Percentiles rank a stretch among this genome's conserved stretches.
phyloP scores from a whole-genome alignment of 64 coral and sea anemone species.

The Catalaphyllia jardinei region DNA sequence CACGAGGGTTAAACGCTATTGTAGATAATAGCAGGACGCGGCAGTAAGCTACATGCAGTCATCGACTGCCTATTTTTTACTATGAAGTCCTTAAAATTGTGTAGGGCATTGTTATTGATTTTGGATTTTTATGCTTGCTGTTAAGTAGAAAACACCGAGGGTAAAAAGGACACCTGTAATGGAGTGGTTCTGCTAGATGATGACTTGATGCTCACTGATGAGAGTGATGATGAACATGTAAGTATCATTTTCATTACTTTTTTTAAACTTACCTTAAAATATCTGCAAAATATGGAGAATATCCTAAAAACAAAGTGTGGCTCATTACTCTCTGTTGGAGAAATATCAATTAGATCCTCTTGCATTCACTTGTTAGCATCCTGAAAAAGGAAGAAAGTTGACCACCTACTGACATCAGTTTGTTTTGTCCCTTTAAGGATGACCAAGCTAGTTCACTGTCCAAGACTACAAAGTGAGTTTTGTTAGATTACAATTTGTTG shows the following conservation, averaged over 20 bases:
- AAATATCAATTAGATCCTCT: too few relatives aligned
- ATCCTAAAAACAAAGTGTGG: too few relatives aligned
- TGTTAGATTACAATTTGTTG: too few relatives aligned
- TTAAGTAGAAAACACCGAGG: constrained; percentile 23
- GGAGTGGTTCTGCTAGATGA: constrained; percentile 26
- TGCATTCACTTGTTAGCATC: too few relatives aligned
- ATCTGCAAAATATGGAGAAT: not conserved
- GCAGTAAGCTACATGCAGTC: too few relatives aligned
- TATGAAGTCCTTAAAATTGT: too few relatives aligned
- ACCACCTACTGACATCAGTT: not conserved
- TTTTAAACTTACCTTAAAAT: not conserved
- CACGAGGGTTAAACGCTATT: too few relatives aligned
- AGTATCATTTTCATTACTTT: not conserved
- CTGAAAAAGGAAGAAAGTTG: not conserved
- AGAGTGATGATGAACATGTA: constrained; percentile 87
- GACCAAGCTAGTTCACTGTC: not conserved
- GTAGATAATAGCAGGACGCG: too few relatives aligned
- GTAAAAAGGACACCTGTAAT: constrained; percentile 26
- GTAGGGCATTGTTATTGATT: too few relatives aligned
- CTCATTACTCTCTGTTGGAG: too few relatives aligned
- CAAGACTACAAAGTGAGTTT: constrained; percentile 16
- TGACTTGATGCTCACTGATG: constrained; percentile 77
- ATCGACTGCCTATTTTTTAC: too few relatives aligned
- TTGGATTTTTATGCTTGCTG: not conserved
- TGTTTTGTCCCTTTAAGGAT: not conserved